A percentile compares a stretch with the other conserved stretches of the same genome.
Evolutionary conservation across 2,888 invertebrate genomes (phyloP).

Genomic region (Ormyrus rosae): DNA sequence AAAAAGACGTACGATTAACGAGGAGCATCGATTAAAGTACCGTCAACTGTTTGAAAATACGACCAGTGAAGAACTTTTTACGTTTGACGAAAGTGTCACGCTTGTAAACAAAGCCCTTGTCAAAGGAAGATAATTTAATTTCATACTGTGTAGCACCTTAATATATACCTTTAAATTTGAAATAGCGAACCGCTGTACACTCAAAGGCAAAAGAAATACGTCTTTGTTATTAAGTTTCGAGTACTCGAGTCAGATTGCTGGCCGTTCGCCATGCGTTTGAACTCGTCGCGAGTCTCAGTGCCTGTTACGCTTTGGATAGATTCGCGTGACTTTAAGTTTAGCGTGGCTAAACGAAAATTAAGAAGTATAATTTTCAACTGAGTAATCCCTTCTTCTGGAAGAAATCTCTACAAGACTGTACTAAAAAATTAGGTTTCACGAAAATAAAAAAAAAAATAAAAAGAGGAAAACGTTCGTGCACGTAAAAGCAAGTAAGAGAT

Average conservation of each 20-base stretch:
- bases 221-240: conserved; percentile 1
- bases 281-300: conserved; percentile 29
- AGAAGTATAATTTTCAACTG: conserved; percentile 23
- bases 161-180: no score
- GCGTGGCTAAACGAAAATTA: conserved; percentile 41
- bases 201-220: not conserved
- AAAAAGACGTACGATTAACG: no score
- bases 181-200: not conserved
- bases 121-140: not conserved
- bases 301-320: conserved; percentile 24
- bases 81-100: conserved; percentile 27
- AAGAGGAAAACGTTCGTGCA: no score
- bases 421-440: conserved; percentile 32
- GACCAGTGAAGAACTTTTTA: conserved; percentile 6
- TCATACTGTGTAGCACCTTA: no score
- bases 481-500: no score
- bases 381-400: not conserved
- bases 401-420: not conserved
- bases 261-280: conserved; percentile 54
- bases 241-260: conserved; percentile 8
- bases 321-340: conserved; percentile 25
- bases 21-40: not conserved
- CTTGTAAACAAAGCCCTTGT: conserved; percentile 26
- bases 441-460: conserved; percentile 3
- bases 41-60: conserved; percentile 30